A percentile compares a stretch with the other conserved stretches of the same genome.
phyloP scores from a whole-genome alignment of 2,888 invertebrate genomes.

The Microplitis deprimator region DNA sequence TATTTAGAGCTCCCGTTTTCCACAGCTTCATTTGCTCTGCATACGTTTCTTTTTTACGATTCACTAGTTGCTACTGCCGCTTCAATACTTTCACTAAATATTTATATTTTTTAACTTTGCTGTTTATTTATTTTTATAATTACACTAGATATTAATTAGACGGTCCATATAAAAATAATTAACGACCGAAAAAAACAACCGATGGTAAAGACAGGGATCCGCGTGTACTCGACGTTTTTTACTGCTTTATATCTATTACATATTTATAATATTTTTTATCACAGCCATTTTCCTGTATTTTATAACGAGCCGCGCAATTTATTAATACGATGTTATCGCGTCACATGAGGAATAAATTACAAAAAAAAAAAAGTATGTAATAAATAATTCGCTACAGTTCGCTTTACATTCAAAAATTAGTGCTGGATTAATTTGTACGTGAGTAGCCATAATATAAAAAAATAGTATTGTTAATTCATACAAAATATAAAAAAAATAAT shows the following conservation, averaged over 20 bases:
- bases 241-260: slow-evolving; percentile 6
- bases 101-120: slow-evolving; percentile 29
- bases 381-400: slow-evolving; percentile 1
- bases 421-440: too few relatives aligned
- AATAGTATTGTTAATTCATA: not conserved
- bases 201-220: not conserved
- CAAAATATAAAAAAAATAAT: not conserved
- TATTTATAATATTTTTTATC: slow-evolving; percentile 5
- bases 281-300: slow-evolving; percentile 15
- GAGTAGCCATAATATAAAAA: not conserved
- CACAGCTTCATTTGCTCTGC: slow-evolving; percentile 31
- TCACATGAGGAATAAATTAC: not conserved
- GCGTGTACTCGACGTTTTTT: not conserved
- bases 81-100: slow-evolving; percentile 29
- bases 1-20: slow-evolving; percentile 45
- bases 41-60: slow-evolving; percentile 6
- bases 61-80: not conserved
- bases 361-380: not conserved
- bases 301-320: slow-evolving; percentile 24
- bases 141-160: not conserved
- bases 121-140: not conserved
- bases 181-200: not conserved
- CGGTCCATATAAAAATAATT: not conserved
- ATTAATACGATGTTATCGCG: slow-evolving; percentile 24
- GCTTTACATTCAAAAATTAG: too few relatives aligned